Percentiles rank a stretch among this genome's conserved stretches.
phyloP scores from a whole-genome alignment of 2,797 vertebrate genomes.

The Lepus townsendii region DNA sequence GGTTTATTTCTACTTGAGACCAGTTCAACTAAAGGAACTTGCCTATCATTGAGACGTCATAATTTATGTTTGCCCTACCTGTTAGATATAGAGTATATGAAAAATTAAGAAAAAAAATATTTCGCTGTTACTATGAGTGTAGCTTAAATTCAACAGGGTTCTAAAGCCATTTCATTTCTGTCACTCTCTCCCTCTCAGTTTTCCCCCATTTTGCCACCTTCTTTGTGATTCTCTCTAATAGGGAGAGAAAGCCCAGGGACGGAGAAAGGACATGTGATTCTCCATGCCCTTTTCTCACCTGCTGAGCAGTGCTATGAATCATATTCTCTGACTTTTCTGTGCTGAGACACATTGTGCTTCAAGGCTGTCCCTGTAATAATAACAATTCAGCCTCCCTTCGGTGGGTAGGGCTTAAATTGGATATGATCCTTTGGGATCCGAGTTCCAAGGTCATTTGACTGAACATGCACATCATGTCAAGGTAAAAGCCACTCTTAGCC shows the following conservation, averaged over 20 bases:
- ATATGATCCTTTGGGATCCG: slow-evolving; percentile 44
- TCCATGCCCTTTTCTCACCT: slow-evolving; percentile 40
- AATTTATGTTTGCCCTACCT: neutral
- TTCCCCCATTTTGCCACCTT: neutral
- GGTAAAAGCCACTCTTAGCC: neutral
- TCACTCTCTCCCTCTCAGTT: neutral
- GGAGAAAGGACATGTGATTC: slow-evolving; percentile 31
- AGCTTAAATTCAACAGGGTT: neutral
- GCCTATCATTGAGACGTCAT: neutral
- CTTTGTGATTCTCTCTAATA: slow-evolving; percentile 62
- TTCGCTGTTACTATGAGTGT: neutral
- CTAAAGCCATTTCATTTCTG: slow-evolving; percentile 20
- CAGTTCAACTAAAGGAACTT: neutral
- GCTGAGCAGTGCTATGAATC: slow-evolving; percentile 57
- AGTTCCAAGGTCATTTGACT: slow-evolving; percentile 61
- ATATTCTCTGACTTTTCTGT: slow-evolving; percentile 62
- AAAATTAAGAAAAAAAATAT: slow-evolving; percentile 6
- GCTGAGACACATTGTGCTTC: slow-evolving; percentile 71
- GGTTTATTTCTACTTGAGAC: neutral
- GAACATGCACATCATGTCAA: slow-evolving; percentile 30
- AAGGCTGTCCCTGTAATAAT: slow-evolving; percentile 74
- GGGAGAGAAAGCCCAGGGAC: slow-evolving; percentile 21
- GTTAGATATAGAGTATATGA: neutral
- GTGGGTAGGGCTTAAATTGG: slow-evolving; percentile 55
- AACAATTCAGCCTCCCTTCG: slow-evolving; percentile 73